Conservation (phyloP, 1,140 invertebrate species). For the Bombus vancouverensis region DNA sequence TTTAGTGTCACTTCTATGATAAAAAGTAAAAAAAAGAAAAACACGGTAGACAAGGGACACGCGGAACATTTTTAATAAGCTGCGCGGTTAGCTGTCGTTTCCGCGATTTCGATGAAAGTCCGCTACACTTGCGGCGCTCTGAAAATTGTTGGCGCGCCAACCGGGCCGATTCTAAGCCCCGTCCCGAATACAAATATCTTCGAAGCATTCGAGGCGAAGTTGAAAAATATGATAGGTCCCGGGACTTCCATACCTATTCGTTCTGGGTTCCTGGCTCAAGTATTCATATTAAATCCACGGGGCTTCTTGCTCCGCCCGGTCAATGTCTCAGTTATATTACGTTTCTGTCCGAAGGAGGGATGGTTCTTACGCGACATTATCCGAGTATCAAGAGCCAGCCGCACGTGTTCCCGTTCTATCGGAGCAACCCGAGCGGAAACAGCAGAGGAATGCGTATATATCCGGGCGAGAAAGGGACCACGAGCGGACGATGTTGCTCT, state of each 20-base stretch:
- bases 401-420: background rate
- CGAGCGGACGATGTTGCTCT: slow-evolving; percentile 20
- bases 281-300: slow-evolving; percentile 49
- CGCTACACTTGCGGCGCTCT: background rate
- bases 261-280: slow-evolving; percentile 34
- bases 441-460: slow-evolving; percentile 54
- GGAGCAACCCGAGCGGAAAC: background rate
- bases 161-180: background rate
- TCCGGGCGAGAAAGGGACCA: background rate
- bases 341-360: slow-evolving; percentile 30
- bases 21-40: background rate
- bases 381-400: slow-evolving; percentile 39
- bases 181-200: slow-evolving; percentile 20
- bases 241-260: slow-evolving; percentile 17
- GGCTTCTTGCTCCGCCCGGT: background rate
- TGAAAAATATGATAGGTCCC: slow-evolving; percentile 33
- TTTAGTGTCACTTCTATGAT: background rate
- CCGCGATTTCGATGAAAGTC: background rate
- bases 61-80: slow-evolving; percentile 23
- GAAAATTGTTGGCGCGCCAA: slow-evolving; percentile 20
- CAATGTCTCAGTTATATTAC: slow-evolving; percentile 66
- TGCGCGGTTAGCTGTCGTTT: background rate
- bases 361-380: slow-evolving; percentile 57
- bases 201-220: slow-evolving; percentile 18
- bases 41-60: background rate